Evolutionary conservation across 2,797 vertebrate genomes (phyloP), one percentile per base, ranked within the genome.

Genomic region (Rhinoraja longicauda): DNA sequence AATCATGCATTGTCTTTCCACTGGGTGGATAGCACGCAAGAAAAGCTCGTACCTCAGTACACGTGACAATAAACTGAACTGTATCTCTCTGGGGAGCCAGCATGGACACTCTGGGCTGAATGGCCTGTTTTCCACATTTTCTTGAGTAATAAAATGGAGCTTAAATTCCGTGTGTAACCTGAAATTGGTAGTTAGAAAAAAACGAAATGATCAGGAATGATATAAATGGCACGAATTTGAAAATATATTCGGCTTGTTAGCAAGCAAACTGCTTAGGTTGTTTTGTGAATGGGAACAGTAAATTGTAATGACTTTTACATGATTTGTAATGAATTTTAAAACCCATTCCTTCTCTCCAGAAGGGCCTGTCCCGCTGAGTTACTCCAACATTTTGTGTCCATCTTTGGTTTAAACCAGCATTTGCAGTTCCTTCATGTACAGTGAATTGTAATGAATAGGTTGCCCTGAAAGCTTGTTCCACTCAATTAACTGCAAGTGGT

Each of bases 381-480:
- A 53, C 45, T 53, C 45, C 45, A 53, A 45, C 45, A 53, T 53
- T 53, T 53, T 53, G 45, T 53, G 45, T 53, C 45, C 53, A 53
- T 6, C 45, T 53, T 53, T 45, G 45, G 45, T 53, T 53, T 53
- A 53, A 53, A 53, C 45, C 45, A 53, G 45, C 45, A 53, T 53
- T 53, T 53, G 45, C 45, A 53, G 45, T 53, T 53, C 45, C 45
- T 53, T 53, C 45, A 4, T 53, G 53, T 45, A 36, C n/a, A 36
- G 62, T 67, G 64, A 88, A 88, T 67, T 64, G 59, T 64, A 36
- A 88, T 67, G 36, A 19, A 36, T 1, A 21, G 32, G 15, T 67
- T 67, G 84, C 4, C 84, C 64, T 88, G 64, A 88, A 24, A 88
- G 67, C 62, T 88, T 36, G 84, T 88, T 88, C 36, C 84, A 88